These are phyloP conservation scores for Colletes gigas DNA, from an alignment of 1,140 invertebrate genomes.

Conservation along the genomic window DNA sequence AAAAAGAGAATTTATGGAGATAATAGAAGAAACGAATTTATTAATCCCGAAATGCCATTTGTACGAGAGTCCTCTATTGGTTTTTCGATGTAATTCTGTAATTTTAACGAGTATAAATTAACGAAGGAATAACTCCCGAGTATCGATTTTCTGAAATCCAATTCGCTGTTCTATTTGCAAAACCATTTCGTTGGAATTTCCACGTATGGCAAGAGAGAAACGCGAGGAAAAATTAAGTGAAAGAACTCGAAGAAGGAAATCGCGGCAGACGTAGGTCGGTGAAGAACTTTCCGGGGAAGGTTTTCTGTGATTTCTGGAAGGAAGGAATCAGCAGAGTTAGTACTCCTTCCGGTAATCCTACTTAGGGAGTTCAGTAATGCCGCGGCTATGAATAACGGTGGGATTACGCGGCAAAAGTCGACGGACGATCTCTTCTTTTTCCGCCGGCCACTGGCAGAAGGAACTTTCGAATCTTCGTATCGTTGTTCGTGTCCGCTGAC, in stretches of 20 bases:
- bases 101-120: too few species aligned
- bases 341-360: conserved; percentile 62
- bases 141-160: too few species aligned
- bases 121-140: not conserved
- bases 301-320: conserved; percentile 50
- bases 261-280: conserved; percentile 26
- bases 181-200: not conserved
- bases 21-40: too few species aligned
- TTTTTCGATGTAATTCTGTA: too few species aligned
- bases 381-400: conserved; percentile 63
- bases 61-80: too few species aligned
- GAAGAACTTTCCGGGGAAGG: conserved; percentile 66
- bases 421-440: conserved; percentile 48
- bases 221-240: not conserved
- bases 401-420: conserved; percentile 64
- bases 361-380: conserved; percentile 64
- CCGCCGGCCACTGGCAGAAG: conserved; percentile 3
- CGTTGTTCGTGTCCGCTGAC: conserved; percentile 21
- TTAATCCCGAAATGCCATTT: too few species aligned
- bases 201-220: too few species aligned
- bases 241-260: conserved; percentile 23
- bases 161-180: not conserved
- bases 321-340: conserved; percentile 31
- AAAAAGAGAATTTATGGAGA: too few species aligned
- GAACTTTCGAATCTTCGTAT: conserved; percentile 55